Conservation (phyloP, 2,888 invertebrate genomes). For the Megastigmus dorsalis region DNA sequence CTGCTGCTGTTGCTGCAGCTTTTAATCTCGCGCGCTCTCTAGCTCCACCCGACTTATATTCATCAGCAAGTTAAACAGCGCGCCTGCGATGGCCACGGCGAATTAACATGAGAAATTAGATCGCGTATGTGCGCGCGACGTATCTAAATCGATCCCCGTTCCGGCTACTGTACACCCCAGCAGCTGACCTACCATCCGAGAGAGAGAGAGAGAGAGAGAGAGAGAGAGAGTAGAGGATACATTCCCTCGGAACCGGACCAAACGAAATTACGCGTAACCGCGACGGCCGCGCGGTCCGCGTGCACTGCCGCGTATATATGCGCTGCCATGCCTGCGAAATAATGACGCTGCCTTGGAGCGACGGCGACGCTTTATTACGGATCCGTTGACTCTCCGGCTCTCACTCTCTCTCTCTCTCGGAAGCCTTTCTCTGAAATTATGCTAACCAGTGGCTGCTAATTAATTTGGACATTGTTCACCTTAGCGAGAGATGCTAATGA, state of each 20-base stretch:
- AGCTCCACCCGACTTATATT: no score
- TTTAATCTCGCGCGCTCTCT: constrained; percentile 15
- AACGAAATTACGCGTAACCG: constrained; percentile 32
- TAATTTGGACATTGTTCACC: no score
- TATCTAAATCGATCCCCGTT: constrained; percentile 35
- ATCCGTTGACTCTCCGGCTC: background rate
- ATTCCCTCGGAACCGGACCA: background rate
- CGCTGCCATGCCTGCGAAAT: background rate
- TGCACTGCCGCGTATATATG: background rate
- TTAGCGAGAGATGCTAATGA: no score
- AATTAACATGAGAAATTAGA: constrained; percentile 51
- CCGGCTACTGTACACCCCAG: no score
- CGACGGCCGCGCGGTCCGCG: background rate
- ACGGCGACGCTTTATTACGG: constrained; percentile 6
- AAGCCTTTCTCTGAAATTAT: no score
- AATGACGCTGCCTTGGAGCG: background rate
- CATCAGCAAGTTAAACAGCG: constrained; percentile 47
- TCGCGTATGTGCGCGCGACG: background rate
- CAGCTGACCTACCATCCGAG: no score
- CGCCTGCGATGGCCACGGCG: constrained; percentile 5
- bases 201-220: no score
- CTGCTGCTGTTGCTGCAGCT: background rate
- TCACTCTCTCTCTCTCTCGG: background rate
- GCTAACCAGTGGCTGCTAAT: no score
- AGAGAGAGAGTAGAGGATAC: background rate